A percentile compares a stretch with the other conserved stretches of the same genome.
Evolutionary conservation across 2,888 invertebrate species (phyloP).

Genomic region (Thereva unica): DNA sequence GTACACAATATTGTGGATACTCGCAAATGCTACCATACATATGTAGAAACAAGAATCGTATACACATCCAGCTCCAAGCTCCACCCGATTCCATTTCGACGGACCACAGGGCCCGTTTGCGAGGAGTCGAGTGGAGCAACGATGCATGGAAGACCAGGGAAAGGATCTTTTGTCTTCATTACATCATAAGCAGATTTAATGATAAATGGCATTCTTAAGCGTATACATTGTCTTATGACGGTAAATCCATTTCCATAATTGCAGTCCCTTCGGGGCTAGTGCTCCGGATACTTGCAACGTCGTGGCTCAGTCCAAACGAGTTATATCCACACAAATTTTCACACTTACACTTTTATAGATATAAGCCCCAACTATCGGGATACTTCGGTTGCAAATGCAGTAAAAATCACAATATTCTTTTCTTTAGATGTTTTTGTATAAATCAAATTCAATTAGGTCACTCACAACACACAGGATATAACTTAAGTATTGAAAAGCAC

Average conservation of each 20-base stretch:
- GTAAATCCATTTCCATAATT: constrained; percentile 26
- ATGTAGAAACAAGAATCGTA: too few species aligned
- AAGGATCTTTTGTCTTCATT: not conserved
- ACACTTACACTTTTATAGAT: constrained; percentile 24
- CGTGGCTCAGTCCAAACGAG: not conserved
- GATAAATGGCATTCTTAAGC: not conserved
- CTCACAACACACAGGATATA: constrained; percentile 21
- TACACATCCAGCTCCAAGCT: too few species aligned
- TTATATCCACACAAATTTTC: constrained; percentile 2
- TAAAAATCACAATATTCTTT: too few species aligned
- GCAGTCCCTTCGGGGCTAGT: not conserved
- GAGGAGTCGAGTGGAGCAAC: too few species aligned
- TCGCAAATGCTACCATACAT: too few species aligned
- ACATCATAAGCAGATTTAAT: constrained; percentile 10
- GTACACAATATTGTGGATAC: too few species aligned
- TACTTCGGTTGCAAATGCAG: too few species aligned
- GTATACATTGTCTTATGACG: not conserved
- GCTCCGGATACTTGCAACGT: constrained; percentile 9
- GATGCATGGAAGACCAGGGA: too few species aligned
- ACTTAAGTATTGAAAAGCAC: constrained; percentile 18
- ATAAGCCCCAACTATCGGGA: constrained; percentile 5
- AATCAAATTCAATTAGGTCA: constrained; percentile 18
- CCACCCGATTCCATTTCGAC: too few species aligned
- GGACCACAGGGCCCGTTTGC: too few species aligned
- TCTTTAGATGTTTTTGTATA: too few species aligned